Evolutionary conservation across 2,888 invertebrate genomes (phyloP).

Genomic region (Actias luna): DNA sequence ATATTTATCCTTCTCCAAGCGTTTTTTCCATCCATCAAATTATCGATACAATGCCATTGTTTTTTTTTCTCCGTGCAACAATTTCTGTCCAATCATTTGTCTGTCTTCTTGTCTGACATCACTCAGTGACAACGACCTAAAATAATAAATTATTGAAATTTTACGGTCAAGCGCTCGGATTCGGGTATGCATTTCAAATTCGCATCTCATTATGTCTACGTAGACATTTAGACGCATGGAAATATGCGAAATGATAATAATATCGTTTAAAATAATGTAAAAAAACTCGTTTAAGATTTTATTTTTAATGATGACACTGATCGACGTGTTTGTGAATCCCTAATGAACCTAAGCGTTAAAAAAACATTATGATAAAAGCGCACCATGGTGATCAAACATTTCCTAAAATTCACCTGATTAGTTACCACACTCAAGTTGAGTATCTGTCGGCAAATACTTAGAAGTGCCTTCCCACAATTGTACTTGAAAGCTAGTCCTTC

Average conservation of each 20-base stretch:
- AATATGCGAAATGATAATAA: background rate
- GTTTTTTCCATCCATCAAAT: slow-evolving; percentile 49
- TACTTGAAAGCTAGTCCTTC: too few species aligned
- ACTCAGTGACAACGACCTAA: slow-evolving; percentile 72
- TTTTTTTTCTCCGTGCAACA: slow-evolving; percentile 45
- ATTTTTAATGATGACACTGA: background rate
- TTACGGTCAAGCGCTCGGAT: slow-evolving; percentile 28
- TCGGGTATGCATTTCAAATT: slow-evolving; percentile 16
- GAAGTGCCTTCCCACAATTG: too few species aligned
- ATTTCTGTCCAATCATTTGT: slow-evolving; percentile 60
- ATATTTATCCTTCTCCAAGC: slow-evolving; percentile 49
- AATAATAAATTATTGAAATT: slow-evolving; percentile 68
- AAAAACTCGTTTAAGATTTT: background rate
- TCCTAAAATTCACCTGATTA: too few species aligned
- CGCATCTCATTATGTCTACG: slow-evolving; percentile 14
- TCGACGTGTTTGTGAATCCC: too few species aligned
- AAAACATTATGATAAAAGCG: too few species aligned
- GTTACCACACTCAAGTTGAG: too few species aligned
- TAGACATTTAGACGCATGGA: slow-evolving; percentile 3
- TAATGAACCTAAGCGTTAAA: too few species aligned
- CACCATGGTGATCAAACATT: too few species aligned
- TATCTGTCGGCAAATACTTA: too few species aligned
- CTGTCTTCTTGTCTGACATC: slow-evolving; percentile 63
- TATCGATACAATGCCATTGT: slow-evolving; percentile 58
- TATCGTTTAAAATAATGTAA: background rate